Conservation (phyloP, 2,113 vertebrate genomes). For the Copsychus sechellarum region DNA sequence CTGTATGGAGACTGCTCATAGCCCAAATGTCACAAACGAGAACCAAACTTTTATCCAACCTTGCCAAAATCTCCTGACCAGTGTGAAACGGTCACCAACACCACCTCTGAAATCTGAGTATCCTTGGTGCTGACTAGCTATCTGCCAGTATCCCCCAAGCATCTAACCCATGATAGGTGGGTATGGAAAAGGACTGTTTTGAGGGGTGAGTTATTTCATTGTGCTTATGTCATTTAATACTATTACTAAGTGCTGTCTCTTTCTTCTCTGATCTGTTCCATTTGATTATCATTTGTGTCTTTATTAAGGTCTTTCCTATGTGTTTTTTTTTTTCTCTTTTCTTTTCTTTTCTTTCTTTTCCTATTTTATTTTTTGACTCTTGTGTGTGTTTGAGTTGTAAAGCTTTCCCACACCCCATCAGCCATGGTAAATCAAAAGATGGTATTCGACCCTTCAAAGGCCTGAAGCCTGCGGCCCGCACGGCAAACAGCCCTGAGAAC, state of each 20-base stretch:
- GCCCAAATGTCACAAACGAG: not conserved
- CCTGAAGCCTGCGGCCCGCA: constrained; percentile 97
- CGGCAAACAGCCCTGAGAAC: constrained; percentile 96
- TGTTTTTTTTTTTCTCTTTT: not conserved
- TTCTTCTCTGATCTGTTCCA: constrained; percentile 35
- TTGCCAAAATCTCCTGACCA: not conserved
- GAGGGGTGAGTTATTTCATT: constrained; percentile 68
- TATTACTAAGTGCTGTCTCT: constrained; percentile 40
- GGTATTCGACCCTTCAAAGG: constrained; percentile 99
- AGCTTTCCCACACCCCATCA: constrained; percentile 73
- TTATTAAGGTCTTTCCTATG: constrained; percentile 49
- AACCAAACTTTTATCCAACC: not conserved
- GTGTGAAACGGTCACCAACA: not conserved
- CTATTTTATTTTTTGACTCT: not conserved
- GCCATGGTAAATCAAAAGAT: constrained; percentile 95
- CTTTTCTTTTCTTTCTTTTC: not conserved
- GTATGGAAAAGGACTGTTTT: constrained; percentile 74
- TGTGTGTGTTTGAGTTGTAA: constrained; percentile 67
- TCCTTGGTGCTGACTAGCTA: not conserved
- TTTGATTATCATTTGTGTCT: constrained; percentile 52
- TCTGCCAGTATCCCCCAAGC: not conserved
- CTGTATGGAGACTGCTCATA: not conserved
- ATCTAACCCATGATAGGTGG: not conserved
- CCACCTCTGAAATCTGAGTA: not conserved
- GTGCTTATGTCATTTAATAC: constrained; percentile 34